phyloP scores from a whole-genome alignment of 2,888 invertebrate genomes.

The Ptychoptera albimana region DNA sequence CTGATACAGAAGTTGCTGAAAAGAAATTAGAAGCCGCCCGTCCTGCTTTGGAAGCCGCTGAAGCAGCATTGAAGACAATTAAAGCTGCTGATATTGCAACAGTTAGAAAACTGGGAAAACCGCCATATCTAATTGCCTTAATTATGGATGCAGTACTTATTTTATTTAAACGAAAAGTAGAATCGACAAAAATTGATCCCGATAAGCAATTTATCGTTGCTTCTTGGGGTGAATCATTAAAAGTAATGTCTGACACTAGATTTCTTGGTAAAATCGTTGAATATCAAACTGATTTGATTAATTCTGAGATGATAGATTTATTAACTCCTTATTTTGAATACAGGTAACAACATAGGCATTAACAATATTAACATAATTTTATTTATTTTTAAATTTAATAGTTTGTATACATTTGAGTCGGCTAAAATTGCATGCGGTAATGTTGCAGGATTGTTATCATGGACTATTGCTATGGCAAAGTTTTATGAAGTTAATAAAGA shows the following conservation, averaged over 20 bases:
- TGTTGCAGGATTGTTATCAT: conserved; percentile 66
- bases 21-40: conserved; percentile 72
- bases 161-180: conserved; percentile 55
- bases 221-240: conserved; percentile 66
- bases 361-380: not conserved
- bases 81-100: conserved; percentile 68
- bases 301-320: conserved; percentile 65
- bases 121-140: conserved; percentile 66
- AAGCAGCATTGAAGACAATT: conserved; percentile 43
- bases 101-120: conserved; percentile 69
- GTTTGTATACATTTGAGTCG: conserved; percentile 50
- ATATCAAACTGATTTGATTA: conserved; percentile 67
- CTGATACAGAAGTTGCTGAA: conserved; percentile 57
- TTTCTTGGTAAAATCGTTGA: conserved; percentile 55
- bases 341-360: conserved; percentile 25
- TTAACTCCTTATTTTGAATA: conserved; percentile 51
- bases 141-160: conserved; percentile 73
- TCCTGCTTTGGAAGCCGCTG: conserved; percentile 46
- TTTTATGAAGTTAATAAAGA: conserved; percentile 70
- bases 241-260: conserved; percentile 60
- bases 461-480: conserved; percentile 66
- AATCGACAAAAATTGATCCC: conserved; percentile 45
- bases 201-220: conserved; percentile 51
- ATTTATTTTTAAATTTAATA: conserved; percentile 8
- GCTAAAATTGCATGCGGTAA: conserved; percentile 72